A percentile compares a stretch with the other conserved stretches of the same genome.
Evolutionary conservation across 2,888 invertebrate species (phyloP).

Genomic region (Punctoribates punctum): DNA sequence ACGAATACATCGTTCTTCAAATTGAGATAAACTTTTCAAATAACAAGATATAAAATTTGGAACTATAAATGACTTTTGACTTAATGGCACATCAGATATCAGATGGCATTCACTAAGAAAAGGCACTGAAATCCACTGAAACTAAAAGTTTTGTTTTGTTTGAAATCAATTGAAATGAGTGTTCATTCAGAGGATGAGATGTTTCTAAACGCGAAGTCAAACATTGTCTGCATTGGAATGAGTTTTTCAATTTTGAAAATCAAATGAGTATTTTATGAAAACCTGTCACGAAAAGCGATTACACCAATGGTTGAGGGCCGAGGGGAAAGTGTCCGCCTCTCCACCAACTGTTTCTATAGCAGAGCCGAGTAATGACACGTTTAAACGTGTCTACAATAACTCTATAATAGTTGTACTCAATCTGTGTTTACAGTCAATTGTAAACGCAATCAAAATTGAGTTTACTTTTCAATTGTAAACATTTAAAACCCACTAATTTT

Average conservation of each 20-base stretch:
- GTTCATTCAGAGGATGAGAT: not conserved
- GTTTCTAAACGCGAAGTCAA: not conserved
- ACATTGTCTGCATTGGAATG: slow-evolving; percentile 26
- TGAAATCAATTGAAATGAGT: not conserved
- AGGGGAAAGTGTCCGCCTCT: slow-evolving; percentile 9
- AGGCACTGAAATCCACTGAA: not conserved
- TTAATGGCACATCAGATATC: slow-evolving; percentile 17
- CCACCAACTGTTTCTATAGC: not conserved
- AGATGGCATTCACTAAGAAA: slow-evolving; percentile 13
- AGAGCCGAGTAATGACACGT: slow-evolving; percentile 13
- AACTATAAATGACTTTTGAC: slow-evolving; percentile 6
- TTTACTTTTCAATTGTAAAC: slow-evolving; percentile 16
- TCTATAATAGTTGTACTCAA: slow-evolving; percentile 1
- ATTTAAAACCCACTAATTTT: slow-evolving; percentile 24
- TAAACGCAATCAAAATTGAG: not conserved
- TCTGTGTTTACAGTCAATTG: not conserved
- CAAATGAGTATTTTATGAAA: slow-evolving; percentile 32
- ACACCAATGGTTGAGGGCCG: not conserved
- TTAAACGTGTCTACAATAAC: slow-evolving; percentile 29
- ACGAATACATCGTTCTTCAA: slow-evolving; percentile 66
- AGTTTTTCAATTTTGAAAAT: slow-evolving; percentile 14
- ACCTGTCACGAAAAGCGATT: not conserved
- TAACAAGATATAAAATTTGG: not conserved
- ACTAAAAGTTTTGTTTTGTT: not conserved
- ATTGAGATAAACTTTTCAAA: slow-evolving; percentile 49